Evolutionary conservation across 2,888 invertebrate species (phyloP).

Genomic region (Watsonalla binaria): DNA sequence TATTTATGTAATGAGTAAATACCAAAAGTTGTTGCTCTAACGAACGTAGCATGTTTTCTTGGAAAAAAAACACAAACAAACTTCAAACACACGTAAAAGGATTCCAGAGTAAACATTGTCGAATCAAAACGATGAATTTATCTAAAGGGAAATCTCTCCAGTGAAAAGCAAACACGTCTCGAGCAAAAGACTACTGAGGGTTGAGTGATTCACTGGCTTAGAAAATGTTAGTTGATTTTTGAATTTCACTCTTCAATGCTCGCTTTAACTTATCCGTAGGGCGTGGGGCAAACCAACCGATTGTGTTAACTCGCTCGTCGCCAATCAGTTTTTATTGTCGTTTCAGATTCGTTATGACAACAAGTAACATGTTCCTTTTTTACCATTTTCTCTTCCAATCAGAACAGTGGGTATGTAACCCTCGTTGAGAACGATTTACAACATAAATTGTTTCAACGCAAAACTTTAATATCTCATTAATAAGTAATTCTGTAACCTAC

Average conservation of each 20-base stretch:
- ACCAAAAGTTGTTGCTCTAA: background rate
- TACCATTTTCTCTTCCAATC: no score
- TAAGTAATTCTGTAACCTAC: no score
- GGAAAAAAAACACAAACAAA: slow-evolving; percentile 35
- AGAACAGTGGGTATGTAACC: no score
- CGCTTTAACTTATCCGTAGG: slow-evolving; percentile 31
- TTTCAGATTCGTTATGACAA: background rate
- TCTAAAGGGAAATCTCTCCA: slow-evolving; percentile 64
- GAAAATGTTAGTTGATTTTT: slow-evolving; percentile 78
- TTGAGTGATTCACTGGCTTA: slow-evolving; percentile 66
- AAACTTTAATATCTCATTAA: no score
- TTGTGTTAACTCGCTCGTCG: slow-evolving; percentile 41
- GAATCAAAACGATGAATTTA: slow-evolving; percentile 68
- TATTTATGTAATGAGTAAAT: background rate
- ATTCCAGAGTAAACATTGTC: slow-evolving; percentile 65
- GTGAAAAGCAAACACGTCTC: slow-evolving; percentile 64
- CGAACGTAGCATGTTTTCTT: slow-evolving; percentile 11
- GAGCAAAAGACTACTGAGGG: slow-evolving; percentile 60
- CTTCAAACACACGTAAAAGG: slow-evolving; percentile 54
- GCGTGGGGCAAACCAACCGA: slow-evolving; percentile 33
- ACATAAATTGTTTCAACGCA: no score
- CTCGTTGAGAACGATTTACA: no score
- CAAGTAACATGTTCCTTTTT: background rate
- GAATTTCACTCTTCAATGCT: slow-evolving; percentile 68
- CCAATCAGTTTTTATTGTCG: slow-evolving; percentile 11